phyloP scores from a whole-genome alignment of 2,113 vertebrate genomes.

The Sorex fumeus region DNA sequence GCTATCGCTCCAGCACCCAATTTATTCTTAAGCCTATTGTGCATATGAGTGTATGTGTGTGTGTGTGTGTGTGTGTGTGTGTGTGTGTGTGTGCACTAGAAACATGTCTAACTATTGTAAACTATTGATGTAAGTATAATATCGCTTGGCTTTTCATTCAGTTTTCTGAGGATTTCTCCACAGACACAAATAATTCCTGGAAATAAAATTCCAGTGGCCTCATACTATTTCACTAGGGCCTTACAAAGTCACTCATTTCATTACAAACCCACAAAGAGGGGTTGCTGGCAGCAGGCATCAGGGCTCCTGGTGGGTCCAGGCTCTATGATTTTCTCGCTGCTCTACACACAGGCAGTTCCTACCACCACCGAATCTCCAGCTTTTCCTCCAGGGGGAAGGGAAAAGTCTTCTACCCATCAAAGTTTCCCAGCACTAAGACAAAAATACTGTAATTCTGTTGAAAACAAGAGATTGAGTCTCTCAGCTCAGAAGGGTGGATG shows the following conservation, averaged over 20 bases:
- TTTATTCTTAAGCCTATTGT: not conserved
- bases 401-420: not conserved
- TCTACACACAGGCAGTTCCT: not conserved
- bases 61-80: no score
- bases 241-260: not conserved
- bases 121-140: not conserved
- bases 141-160: not conserved
- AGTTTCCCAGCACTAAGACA: not conserved
- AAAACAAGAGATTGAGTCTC: not conserved
- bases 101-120: not conserved
- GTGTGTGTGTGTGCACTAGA: not conserved
- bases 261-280: not conserved
- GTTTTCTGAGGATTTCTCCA: slow-evolving; percentile 30
- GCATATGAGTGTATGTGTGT: no score
- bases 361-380: not conserved
- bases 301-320: not conserved
- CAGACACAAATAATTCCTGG: not conserved
- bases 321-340: not conserved
- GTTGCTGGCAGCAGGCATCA: not conserved
- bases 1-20: no score
- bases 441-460: no score
- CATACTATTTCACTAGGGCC: not conserved
- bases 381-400: not conserved
- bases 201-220: not conserved
- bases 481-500: not conserved